Percentiles rank a stretch among this genome's conserved stretches.
phyloP scores from a whole-genome alignment of 2,113 vertebrate genomes.

The Myiozetetes cayanensis region DNA sequence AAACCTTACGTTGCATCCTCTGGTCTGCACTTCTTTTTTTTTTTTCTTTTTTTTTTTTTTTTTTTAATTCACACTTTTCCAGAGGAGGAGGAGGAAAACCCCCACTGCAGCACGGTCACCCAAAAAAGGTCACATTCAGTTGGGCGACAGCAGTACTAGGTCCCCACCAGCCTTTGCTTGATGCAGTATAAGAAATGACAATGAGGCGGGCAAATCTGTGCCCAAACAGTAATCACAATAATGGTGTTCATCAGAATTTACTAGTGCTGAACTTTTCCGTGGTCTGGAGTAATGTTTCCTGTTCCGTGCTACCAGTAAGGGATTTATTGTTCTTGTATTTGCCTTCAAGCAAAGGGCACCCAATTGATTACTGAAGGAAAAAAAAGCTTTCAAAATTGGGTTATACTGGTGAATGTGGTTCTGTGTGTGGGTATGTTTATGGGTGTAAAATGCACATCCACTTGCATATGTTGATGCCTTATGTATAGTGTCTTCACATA shows the following conservation, averaged over 20 bases:
- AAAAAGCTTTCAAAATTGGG: not conserved
- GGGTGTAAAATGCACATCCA: not conserved
- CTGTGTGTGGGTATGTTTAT: not conserved
- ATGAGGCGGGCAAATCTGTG: constrained; percentile 81
- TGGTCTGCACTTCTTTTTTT: not conserved
- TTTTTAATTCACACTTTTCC: not conserved
- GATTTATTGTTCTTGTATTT: constrained; percentile 65
- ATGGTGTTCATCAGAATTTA: constrained; percentile 78
- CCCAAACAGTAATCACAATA: constrained; percentile 85
- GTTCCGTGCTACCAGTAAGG: constrained; percentile 67
- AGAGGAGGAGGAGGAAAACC: not conserved
- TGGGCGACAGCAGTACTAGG: constrained; percentile 65
- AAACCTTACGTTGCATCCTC: not conserved
- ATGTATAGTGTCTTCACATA: fast-evolving
- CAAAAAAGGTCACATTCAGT: constrained; percentile 72
- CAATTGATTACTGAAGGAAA: constrained; percentile 72
- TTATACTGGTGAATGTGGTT: fast-evolving
- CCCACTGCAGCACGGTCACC: not conserved
- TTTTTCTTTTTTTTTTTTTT: not conserved
- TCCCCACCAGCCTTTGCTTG: constrained; percentile 73
- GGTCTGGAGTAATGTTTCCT: not conserved
- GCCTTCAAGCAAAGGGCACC: constrained; percentile 67
- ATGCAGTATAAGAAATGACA: constrained; percentile 85
- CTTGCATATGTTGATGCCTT: fast-evolving
- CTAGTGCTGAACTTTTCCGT: constrained; percentile 73